Conservation (phyloP, 2,797 vertebrate genomes). For the Hirundo rustica region DNA sequence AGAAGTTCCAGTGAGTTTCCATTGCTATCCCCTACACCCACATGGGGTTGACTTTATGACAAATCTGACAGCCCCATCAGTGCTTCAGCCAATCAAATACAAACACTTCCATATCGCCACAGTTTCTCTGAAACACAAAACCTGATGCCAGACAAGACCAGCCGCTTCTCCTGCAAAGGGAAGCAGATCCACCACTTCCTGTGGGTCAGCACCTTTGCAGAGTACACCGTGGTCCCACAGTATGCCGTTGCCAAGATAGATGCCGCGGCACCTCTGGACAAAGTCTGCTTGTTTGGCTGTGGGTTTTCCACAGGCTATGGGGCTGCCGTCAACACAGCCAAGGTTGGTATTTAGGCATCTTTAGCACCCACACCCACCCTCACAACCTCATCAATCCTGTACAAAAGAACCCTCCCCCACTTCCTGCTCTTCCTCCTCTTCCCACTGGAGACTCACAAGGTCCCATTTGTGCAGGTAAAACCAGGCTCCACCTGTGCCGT, state of each 20-base stretch:
- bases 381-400: not conserved
- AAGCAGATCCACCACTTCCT: conserved; percentile 77
- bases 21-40: not conserved
- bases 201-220: conserved; percentile 78
- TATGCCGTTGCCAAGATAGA: conserved; percentile 85
- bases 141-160: conserved; percentile 74
- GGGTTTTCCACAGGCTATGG: conserved; percentile 94
- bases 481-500: conserved; percentile 82
- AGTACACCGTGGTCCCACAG: conserved; percentile 80
- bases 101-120: not conserved
- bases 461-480: conserved; percentile 76
- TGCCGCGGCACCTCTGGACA: conserved; percentile 86
- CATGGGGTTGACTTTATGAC: accelerated
- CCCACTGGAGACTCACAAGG: not conserved
- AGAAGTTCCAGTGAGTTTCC: conserved; percentile 71
- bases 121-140: conserved; percentile 16
- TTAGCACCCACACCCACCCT: accelerated
- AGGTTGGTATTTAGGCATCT: conserved; percentile 73
- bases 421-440: not conserved
- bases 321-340: conserved; percentile 90
- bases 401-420: not conserved
- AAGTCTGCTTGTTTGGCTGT: conserved; percentile 93
- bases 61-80: not conserved
- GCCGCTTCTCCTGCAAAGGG: conserved; percentile 78
- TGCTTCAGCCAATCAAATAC: not conserved